Conservation (phyloP, 2,888 invertebrate species). For the Elmis aenea region DNA sequence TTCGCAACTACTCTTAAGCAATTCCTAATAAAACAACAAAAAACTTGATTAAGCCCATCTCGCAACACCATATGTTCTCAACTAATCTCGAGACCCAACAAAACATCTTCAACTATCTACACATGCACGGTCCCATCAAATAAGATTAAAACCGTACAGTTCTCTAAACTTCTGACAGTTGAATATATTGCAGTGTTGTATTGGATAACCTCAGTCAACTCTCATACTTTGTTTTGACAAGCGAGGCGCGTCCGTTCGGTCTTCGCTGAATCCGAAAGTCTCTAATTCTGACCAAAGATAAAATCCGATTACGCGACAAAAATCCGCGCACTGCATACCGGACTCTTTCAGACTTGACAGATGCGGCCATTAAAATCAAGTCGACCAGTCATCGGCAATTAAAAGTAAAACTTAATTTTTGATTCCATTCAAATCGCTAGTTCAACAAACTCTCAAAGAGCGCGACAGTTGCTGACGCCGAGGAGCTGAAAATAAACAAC, state of each 20-base stretch:
- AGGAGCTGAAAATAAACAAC: conserved; percentile 2
- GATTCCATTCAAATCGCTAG: background rate
- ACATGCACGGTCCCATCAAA: conserved; percentile 4
- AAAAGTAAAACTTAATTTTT: background rate
- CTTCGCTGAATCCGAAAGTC: background rate
- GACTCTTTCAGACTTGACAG: too few species aligned
- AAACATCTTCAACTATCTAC: background rate
- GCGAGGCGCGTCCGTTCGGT: background rate
- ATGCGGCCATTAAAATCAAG: background rate
- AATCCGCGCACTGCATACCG: too few species aligned
- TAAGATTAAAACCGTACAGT: conserved; percentile 11
- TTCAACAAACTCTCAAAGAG: conserved; percentile 10
- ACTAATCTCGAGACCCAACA: too few species aligned
- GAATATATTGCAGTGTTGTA: conserved; percentile 7
- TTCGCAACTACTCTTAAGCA: too few species aligned
- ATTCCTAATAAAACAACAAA: too few species aligned
- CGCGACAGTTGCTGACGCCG: conserved; percentile 8
- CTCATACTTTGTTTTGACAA: conserved; percentile 6
- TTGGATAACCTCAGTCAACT: conserved; percentile 8
- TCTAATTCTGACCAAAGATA: too few species aligned
- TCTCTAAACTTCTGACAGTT: conserved; percentile 13
- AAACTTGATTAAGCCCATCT: too few species aligned
- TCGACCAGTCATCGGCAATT: background rate
- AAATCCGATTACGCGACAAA: too few species aligned
- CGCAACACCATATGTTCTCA: too few species aligned